Evolutionary conservation across 2,888 invertebrate genomes (phyloP).

Genomic region (Phalera bucephala): DNA sequence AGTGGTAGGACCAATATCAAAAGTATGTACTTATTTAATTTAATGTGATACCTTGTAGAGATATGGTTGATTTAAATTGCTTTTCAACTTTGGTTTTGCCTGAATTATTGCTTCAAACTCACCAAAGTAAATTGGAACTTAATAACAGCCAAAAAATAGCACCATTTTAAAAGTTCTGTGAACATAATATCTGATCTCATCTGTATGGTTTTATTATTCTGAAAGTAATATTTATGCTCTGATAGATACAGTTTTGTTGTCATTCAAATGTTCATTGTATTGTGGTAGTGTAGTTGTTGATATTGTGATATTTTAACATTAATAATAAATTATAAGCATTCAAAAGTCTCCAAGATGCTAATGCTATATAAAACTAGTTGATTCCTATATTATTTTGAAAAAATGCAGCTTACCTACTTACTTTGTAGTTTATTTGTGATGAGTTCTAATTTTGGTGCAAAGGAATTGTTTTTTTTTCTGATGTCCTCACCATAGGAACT

Average conservation of each 20-base stretch:
- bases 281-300: slow-evolving; percentile 67
- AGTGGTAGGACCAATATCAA: no score
- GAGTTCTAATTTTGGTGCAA: slow-evolving; percentile 59
- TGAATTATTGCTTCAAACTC: no score
- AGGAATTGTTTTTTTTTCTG: slow-evolving; percentile 61
- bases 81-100: no score
- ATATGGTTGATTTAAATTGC: no score
- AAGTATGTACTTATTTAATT: no score
- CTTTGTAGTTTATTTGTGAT: slow-evolving; percentile 71
- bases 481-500: slow-evolving; percentile 55
- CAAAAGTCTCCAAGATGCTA: slow-evolving; percentile 54
- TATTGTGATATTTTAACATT: slow-evolving; percentile 78
- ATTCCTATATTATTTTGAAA: slow-evolving; percentile 1
- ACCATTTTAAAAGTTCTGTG: no score
- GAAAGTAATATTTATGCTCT: background rate
- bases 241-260: slow-evolving; percentile 2
- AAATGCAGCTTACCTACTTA: slow-evolving; percentile 52
- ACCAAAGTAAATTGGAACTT: no score
- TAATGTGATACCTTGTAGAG: no score
- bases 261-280: slow-evolving; percentile 35
- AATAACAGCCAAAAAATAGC: no score
- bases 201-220: no score
- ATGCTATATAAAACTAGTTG: slow-evolving; percentile 33
- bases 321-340: slow-evolving; percentile 45
- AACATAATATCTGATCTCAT: no score